Percentiles rank a stretch among this genome's conserved stretches.
Conservation (phyloP, 2,888 invertebrate genomes). For the Drosophila gaucha region DNA sequence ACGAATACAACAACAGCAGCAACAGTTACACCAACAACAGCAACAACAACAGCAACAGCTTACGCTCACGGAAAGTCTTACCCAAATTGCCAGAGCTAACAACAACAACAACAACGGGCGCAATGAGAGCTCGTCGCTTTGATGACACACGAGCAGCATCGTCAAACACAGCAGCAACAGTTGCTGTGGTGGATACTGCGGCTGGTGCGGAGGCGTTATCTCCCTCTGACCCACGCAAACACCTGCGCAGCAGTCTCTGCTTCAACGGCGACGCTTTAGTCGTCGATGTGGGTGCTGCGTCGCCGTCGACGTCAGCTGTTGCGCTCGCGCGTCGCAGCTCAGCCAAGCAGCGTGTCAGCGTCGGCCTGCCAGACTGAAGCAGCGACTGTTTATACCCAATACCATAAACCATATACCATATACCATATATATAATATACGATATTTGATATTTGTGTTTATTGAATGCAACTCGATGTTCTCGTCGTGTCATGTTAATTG, state of each 20-base stretch:
- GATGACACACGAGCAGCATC: slow-evolving; percentile 64
- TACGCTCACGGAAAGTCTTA: slow-evolving; percentile 68
- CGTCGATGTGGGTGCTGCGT: slow-evolving; percentile 70
- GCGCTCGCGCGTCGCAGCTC: slow-evolving; percentile 72
- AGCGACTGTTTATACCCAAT: neutral
- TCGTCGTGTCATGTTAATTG: slow-evolving; percentile 44
- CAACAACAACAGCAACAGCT: slow-evolving; percentile 24
- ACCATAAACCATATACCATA: slow-evolving; percentile 1
- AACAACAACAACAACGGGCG: slow-evolving; percentile 34
- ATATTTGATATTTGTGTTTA: slow-evolving; percentile 40
- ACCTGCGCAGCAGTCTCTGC: slow-evolving; percentile 83
- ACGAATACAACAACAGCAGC: slow-evolving; percentile 32
- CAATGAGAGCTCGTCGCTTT: slow-evolving; percentile 42
- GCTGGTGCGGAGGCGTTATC: slow-evolving; percentile 38
- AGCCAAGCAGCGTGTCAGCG: slow-evolving; percentile 82
- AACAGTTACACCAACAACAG: slow-evolving; percentile 25
- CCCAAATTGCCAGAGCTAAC: slow-evolving; percentile 64
- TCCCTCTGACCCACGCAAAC: slow-evolving; percentile 71
- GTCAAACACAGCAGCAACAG: slow-evolving; percentile 22
- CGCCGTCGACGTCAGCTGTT: slow-evolving; percentile 52
- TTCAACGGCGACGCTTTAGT: slow-evolving; percentile 81
- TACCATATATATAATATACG: neutral
- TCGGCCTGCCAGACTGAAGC: slow-evolving; percentile 83
- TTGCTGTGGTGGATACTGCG: slow-evolving; percentile 14
- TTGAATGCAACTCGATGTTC: slow-evolving; percentile 54